Percentiles rank a stretch among this genome's conserved stretches.
Evolutionary conservation across 2,113 vertebrate species (phyloP).

Genomic region (Pomatostomus ruficeps): DNA sequence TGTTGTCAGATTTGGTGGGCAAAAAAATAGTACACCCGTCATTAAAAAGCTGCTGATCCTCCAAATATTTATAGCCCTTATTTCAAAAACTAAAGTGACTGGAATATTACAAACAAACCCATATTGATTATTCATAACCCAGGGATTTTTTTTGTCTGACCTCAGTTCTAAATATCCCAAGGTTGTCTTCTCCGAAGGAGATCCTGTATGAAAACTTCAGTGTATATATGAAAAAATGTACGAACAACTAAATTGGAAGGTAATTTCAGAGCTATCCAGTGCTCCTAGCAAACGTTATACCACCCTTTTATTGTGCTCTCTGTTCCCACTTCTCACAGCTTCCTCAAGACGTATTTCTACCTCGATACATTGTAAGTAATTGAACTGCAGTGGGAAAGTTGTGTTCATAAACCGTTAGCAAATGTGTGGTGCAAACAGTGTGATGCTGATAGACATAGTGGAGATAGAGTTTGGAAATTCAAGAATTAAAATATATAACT

Average conservation of each 20-base stretch:
- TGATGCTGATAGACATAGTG: neutral
- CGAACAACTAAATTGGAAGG: neutral
- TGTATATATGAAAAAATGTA: neutral
- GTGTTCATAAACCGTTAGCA: neutral
- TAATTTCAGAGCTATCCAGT: neutral
- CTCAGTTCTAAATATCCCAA: neutral
- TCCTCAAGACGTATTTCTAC: neutral
- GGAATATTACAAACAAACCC: neutral
- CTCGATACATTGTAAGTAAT: neutral
- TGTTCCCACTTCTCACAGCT: neutral
- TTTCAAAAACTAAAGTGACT: neutral
- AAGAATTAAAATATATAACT: neutral
- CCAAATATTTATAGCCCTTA: neutral
- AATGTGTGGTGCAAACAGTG: neutral
- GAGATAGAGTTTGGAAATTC: neutral
- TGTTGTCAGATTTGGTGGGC: neutral
- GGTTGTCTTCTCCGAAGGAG: neutral
- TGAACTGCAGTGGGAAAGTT: neutral
- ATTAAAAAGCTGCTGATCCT: neutral
- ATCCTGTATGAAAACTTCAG: neutral
- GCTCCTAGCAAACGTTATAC: neutral
- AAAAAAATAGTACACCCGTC: neutral
- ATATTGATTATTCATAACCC: neutral
- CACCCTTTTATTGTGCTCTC: accelerated
- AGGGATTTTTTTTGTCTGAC: neutral